Evolutionary conservation across 1,140 invertebrate genomes (phyloP).

Genomic region (Homalodisca vitripennis): DNA sequence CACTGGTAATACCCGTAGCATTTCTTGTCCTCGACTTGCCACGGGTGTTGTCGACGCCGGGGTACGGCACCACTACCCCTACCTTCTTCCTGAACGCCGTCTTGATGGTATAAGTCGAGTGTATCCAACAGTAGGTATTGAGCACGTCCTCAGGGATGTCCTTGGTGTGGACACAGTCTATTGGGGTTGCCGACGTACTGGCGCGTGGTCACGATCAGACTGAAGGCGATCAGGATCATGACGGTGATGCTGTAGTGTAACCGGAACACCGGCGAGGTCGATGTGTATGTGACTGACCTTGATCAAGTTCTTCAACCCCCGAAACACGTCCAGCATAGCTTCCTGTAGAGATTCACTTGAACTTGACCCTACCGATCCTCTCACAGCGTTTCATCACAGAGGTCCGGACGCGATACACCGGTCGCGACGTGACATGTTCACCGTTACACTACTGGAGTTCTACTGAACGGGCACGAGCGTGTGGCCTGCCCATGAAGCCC

Average conservation of each 20-base stretch:
- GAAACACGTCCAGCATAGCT: conserved; percentile 92
- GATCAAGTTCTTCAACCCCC: conserved; percentile 88
- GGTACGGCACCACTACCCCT: conserved; percentile 75
- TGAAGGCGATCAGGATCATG: conserved; percentile 87
- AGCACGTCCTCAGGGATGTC: conserved; percentile 81
- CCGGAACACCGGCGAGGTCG: conserved; percentile 86
- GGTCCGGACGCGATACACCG: neutral
- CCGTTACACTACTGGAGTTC: too few species aligned
- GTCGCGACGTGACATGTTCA: too few species aligned
- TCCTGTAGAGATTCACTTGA: neutral
- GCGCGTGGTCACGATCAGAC: conserved; percentile 91
- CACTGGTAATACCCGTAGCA: conserved; percentile 93
- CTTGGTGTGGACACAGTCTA: conserved; percentile 93
- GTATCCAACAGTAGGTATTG: conserved; percentile 97
- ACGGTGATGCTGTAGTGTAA: conserved; percentile 93
- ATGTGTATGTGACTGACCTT: conserved; percentile 91
- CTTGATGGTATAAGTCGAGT: conserved; percentile 84
- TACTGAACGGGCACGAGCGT: neutral
- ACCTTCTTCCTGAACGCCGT: conserved; percentile 59
- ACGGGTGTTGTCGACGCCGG: conserved; percentile 71
- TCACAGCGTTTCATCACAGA: neutral
- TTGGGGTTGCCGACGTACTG: conserved; percentile 97
- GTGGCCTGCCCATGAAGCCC: neutral
- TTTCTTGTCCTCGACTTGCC: conserved; percentile 70
- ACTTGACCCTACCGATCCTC: conserved; percentile 2